Base-by-base conservation (phyloP, 2,113 vertebrate species). In the Baryphthengus martii region DNA sequence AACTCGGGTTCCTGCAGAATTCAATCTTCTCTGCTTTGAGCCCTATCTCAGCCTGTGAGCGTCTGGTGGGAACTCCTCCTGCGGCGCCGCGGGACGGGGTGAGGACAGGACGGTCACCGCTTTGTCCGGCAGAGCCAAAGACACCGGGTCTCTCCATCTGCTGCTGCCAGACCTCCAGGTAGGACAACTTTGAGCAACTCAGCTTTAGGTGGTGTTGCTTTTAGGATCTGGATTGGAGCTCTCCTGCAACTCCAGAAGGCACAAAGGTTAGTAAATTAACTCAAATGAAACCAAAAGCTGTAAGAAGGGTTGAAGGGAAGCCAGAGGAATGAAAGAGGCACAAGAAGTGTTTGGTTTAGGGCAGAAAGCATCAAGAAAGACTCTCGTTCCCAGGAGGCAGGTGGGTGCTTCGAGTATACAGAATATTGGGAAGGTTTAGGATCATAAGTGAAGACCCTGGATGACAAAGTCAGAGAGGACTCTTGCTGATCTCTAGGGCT, bases 391-490 rank as follows among this genome's bases (percentile, higher is more conserved):
- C 80, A 72, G 65, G 44, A 63, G 68, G 59, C 13, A 45, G 52
- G 31, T 3, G 4, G 31, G 49, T 9, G 3, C 29, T 12, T 16
- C 44, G 53, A 31, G 20, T 0, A 1, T 8, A 1, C 1, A 0
- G 9, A 39, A 6, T 0, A 1, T 6, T 37, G 77, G 74, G 77
- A 82, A 16, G 52, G 18, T 21, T 88, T 33, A 17, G 44, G 52
- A 11, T 91, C 23, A 0, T 23, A 21, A 42, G 2, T 3, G 19
- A 11, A 59, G 35, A 56, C 28, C 49, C 33, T 49, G 66, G 31
- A 2, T 21, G 31, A 26, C 37, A 71, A 42, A 68, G 50, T 7
- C 50, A 26, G 31, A 24, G 29, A n/a, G n/a, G 15, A 15, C 21
- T 45, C 50, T 11, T 19, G 3, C 20, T 80, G 40, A 23, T n/a